Base-by-base conservation (phyloP, 2,888 invertebrate species). In the Scrobipalpa costella region DNA sequence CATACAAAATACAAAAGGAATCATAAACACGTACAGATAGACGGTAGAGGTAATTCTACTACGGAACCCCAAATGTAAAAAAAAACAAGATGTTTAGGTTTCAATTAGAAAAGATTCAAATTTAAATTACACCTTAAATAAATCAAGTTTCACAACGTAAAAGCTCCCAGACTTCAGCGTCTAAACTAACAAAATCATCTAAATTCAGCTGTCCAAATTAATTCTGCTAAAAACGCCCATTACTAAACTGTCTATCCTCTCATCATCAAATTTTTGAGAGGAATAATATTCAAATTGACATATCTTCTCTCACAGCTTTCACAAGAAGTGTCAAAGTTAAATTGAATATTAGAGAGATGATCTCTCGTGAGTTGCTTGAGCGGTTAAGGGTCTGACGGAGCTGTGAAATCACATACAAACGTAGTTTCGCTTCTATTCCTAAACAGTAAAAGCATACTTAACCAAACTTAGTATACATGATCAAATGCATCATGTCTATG, bases 301-400 rank as follows among this genome's bases (percentile, higher is more conserved):
- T 79, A 81, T 87, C 86, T 86, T 86, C 44, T 44, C 15, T 44
- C 6, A 15, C 6, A 44, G 15, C 44, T 15, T 15, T 44, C n/a
- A 15, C 15, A 15, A 79, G 85, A 90, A 91, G 89, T 90, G 90
- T 90, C 90, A 90, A 91, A 91, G 89, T 91, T 91, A 90, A 91
- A 91, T 90, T 90, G 90, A 90, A 90, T 90, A 90, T 90, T 90
- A 89, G 84, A 84, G 71, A 21, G 85, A 86, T 91, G 90, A 91
- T 91, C 88, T 86, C 80, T 71, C 6, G 71, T 73, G 72, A 86
- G 75, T 79, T 76, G 78, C 79, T 79, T 79, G 87, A 89, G 87
- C 85, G 88, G 90, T 89, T 91, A 91, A n/a, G n/a, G n/a, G n/a
- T n/a, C n/a, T n/a, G n/a, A n/a, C n/a, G n/a, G n/a, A n/a, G n/a